Evolutionary conservation across 2,113 vertebrate genomes (phyloP), one percentile per base, ranked within the genome.

Genomic region (Myotis davidii): DNA sequence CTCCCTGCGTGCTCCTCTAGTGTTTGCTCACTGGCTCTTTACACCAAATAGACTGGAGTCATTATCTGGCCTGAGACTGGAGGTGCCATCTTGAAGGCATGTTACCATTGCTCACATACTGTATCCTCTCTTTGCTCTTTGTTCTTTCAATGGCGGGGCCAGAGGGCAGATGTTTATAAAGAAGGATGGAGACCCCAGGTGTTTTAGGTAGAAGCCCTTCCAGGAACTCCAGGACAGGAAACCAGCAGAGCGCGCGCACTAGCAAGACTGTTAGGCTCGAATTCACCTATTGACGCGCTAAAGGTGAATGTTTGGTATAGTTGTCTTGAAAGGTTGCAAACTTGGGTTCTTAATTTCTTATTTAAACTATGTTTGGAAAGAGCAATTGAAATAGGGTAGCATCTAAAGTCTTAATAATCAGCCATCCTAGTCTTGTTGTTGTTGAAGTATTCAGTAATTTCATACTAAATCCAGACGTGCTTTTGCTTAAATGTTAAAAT

Each of bases 21-120:
- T 96, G 72, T 95, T 92, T 90, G 84, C 87, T 92, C 86, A 90
- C 91, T 84, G 93, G 42, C 37, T 52, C 70, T 91, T 86, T 81
- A 93, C 84, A 72, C 85, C 85, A 74, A 52, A 17, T 12, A n/a
- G 61, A 32, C 79, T 34, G 0, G 6, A 65, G 83, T 94, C 70
- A 45, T 83, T 90, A 48, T 52, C 67, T 9, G 0, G 45, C 14
- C 74, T 0, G 3, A 48, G 76, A 37, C 5, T 21, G 79, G 0
- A 2, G 67, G 16, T 97, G 54, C 83, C 81, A 50, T 76, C 84
- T 59, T 95, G 79, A 95, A 77, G 37, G 37, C 42, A 11, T 29
- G 9, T 73, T 48, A 54, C 34, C 4, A 0, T 27, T 56, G 0
- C 83, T 95, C 85, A 56, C 56, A 17, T 23, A 32, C 6, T 81